Percentiles rank a stretch among this genome's conserved stretches.
phyloP scores from a whole-genome alignment of 2,888 invertebrate species.

The Kryphioiulus occultus region DNA sequence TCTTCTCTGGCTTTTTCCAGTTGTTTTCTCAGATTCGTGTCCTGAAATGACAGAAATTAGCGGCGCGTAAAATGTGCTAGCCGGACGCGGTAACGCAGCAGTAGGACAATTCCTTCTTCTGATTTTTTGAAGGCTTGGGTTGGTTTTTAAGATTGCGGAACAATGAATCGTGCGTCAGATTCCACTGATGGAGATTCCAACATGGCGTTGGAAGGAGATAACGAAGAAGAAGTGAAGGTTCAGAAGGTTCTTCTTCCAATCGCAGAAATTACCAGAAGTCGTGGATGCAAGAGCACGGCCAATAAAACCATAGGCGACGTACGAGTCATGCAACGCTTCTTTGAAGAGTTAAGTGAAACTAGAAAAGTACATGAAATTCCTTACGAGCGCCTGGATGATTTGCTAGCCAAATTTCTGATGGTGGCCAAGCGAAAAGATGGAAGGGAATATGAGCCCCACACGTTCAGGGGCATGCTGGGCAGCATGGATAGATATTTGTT shows the following conservation, averaged over 20 bases:
- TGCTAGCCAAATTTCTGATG: constrained; percentile 21
- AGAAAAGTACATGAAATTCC: constrained; percentile 35
- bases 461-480: constrained; percentile 52
- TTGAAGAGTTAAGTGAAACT: constrained; percentile 28
- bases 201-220: constrained; percentile 6
- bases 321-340: constrained; percentile 22
- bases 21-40: neutral
- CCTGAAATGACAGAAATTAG: neutral
- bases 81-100: neutral
- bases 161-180: constrained; percentile 18
- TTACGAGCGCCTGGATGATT: constrained; percentile 19
- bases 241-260: neutral
- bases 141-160: neutral
- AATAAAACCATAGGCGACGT: constrained; percentile 1
- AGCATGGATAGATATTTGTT: constrained; percentile 53
- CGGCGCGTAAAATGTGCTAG: neutral
- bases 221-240: neutral
- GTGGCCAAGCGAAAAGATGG: constrained; percentile 52
- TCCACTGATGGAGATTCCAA: constrained; percentile 35
- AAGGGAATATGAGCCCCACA: constrained; percentile 52
- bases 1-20: neutral
- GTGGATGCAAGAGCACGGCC: neutral
- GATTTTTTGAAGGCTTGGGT: neutral
- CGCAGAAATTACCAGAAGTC: neutral
- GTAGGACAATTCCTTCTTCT: neutral